A percentile compares a stretch with the other conserved stretches of the same genome.
Evolutionary conservation across 2,797 vertebrate genomes (phyloP).

Genomic region (Tapera naevia): DNA sequence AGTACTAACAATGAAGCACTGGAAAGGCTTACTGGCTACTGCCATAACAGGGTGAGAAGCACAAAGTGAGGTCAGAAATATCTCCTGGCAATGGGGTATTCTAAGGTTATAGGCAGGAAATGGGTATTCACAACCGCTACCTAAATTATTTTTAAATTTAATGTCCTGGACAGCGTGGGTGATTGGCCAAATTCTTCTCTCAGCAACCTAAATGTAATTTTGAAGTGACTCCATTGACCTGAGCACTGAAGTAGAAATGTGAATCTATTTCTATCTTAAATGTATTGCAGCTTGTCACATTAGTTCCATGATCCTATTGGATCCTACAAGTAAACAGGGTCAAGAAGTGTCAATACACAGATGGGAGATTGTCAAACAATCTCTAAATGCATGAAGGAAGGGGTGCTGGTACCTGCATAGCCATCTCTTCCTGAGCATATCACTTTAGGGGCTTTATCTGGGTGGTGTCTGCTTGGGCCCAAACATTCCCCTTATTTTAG

Average conservation of each 20-base stretch:
- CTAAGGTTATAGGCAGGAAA: constrained; percentile 29
- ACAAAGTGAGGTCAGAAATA: background rate
- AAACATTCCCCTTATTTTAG: background rate
- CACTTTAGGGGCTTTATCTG: background rate
- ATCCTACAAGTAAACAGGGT: constrained; percentile 20
- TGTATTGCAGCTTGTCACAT: background rate
- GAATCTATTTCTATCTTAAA: constrained; percentile 34
- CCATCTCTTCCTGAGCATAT: background rate
- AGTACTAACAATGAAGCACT: background rate
- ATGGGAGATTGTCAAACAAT: background rate
- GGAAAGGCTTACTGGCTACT: background rate
- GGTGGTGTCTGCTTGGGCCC: background rate
- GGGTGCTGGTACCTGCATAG: background rate
- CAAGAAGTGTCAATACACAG: background rate
- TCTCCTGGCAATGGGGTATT: background rate
- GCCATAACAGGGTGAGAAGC: background rate
- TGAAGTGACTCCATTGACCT: constrained; percentile 39
- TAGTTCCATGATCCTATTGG: constrained; percentile 24
- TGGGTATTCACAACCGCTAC: background rate
- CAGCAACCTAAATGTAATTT: constrained; percentile 5
- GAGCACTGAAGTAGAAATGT: constrained; percentile 47
- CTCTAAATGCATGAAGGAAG: background rate
- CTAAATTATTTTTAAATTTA: constrained; percentile 45
- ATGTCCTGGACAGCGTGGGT: background rate
- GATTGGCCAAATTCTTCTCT: background rate